A percentile compares a stretch with the other conserved stretches of the same genome.
These are phyloP conservation scores for Paraescarpia echinospica DNA, from an alignment of 1,140 invertebrate genomes.

Conservation along the genomic window DNA sequence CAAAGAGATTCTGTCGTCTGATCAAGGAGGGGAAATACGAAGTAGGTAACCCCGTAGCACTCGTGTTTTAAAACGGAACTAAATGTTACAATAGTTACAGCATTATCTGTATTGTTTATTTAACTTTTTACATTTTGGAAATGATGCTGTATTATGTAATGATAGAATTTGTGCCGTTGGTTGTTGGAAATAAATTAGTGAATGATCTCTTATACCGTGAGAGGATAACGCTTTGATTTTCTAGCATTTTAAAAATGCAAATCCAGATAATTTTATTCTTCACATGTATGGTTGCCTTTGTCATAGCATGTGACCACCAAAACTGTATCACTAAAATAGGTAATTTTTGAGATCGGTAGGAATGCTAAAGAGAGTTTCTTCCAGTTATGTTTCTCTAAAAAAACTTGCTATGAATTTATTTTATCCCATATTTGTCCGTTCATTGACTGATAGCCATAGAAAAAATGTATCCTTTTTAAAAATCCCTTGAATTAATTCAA, in stretches of 20 bases:
- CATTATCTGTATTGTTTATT: background rate
- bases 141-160: too few relatives aligned
- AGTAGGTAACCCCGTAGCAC: slow-evolving; percentile 40
- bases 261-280: background rate
- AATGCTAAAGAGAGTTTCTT: background rate
- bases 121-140: too few relatives aligned
- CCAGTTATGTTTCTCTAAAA: background rate
- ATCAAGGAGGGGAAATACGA: slow-evolving; percentile 66
- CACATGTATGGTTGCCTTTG: background rate
- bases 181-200: too few relatives aligned
- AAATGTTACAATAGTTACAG: background rate
- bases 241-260: background rate
- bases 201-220: too few relatives aligned
- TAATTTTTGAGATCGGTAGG: background rate
- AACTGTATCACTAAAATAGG: background rate
- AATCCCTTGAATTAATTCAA: too few relatives aligned
- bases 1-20: slow-evolving; percentile 62
- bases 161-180: too few relatives aligned
- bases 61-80: background rate
- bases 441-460: too few relatives aligned
- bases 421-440: too few relatives aligned
- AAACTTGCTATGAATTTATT: too few relatives aligned
- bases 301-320: background rate
- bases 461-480: too few relatives aligned
- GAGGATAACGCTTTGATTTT: background rate